Evolutionary conservation across 2,797 vertebrate genomes (phyloP), one percentile per base, ranked within the genome.

Genomic region (Sylvia borin): DNA sequence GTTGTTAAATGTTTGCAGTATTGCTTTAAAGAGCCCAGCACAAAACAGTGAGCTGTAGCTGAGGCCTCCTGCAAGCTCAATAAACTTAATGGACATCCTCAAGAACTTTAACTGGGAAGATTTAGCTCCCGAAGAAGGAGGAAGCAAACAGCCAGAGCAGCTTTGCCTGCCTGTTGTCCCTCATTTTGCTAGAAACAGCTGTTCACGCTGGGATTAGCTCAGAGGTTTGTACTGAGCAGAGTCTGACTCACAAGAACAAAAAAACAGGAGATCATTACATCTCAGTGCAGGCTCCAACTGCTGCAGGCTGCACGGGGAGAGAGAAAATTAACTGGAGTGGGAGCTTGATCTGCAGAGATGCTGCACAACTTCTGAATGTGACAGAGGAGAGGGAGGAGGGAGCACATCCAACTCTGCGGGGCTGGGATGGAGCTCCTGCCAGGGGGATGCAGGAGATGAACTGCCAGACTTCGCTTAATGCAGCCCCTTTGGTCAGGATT

Each of bases 21-120:
- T 65, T 67, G 88, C 79, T 70, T 77, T 81, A 12, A 96, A 83
- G 84, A 96, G 95, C 90, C 89, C 88, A 87, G 84, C 91, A 88
- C 3, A 64, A 93, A 79, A 94, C 65, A 83, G 83, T 91, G 91
- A 97, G 93, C 96, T 95, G 84, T 92, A 72, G 82, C 90, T 92
- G 95, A 88, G 88, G 70, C 86, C 88, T 91, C 96, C 95, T 85
- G 92, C 55, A 47, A 90, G 92, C 77, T 92, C 90, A 40, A 92
- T 96, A 94, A 92, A 96, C 88, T 85, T 96, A 96, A 97, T 94
- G 94, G 90, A 78, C 76, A 54, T 82, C 92, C 66, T 90, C 74
- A 81, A 92, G 85, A 95, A 95, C 78, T 96, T 95, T 83, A 95
- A 96, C 89, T 81, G 91, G 93, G 50, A 94, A 93, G 92, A 96